Evolutionary conservation across 2,113 vertebrate species (phyloP), one percentile per base, ranked within the genome.

Genomic region (Arvicanthis niloticus): DNA sequence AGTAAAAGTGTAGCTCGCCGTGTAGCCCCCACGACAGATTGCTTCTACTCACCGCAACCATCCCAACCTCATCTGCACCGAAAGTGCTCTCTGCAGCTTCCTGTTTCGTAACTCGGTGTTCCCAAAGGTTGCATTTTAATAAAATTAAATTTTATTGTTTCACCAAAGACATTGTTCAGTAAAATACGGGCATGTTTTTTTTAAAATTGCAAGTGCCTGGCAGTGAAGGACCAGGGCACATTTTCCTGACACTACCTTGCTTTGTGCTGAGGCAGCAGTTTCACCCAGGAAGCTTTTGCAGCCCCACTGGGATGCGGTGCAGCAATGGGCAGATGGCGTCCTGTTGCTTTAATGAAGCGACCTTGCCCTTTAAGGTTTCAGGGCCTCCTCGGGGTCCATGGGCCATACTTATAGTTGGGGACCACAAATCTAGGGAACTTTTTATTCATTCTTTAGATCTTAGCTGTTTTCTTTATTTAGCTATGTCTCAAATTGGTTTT

Each of bases 251-350:
- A 22, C 73, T n/a, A 19, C 72, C 58, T 95, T 51, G 51, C n/a
- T 93, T 88, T 89, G 40, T 96, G 96, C 87, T 91, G 51, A 93
- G 92, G 67, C 91, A 87, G 89, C 72, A 15, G 16, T 62, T 93
- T 92, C 58, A 8, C 65, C 24, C 73, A 73, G 76, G n/a, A 34
- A 56, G 77, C 5, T 94, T 93, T 88, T 58, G 73, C 87, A 91
- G 53, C 53, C 34, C 90, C 42, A 37, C 16, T 29, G 67, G 21
- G 75, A 91, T 78, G 58, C 87, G 53, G 89, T 11, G 9, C 13
- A 45, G 48, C 75, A 53, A 67, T 40, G 91, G 77, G 42, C 67
- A 87, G 73, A 86, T 37, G 65, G 75, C 0, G 3, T n/a, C 26
- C 15, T 75, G 37, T 91, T 8, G 22, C 75, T 94, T 88, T 93